Percentiles rank a stretch among this genome's conserved stretches.
Evolutionary conservation across 2,888 invertebrate genomes (phyloP).

Genomic region (Leptinotarsa tumamoca): DNA sequence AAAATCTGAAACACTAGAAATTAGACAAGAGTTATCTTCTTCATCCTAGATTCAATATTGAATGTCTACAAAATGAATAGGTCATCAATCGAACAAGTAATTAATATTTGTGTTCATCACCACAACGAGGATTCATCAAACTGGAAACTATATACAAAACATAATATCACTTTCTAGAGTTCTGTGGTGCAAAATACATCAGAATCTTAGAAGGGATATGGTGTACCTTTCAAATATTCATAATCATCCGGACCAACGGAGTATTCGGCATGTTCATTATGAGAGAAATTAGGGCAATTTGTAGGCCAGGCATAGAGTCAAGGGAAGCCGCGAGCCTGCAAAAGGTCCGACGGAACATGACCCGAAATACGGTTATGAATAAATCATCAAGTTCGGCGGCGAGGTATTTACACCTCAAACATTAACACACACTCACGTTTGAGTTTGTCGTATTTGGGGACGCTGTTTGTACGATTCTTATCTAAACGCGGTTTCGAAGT

Average conservation of each 20-base stretch:
- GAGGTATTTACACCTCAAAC: constrained; percentile 18
- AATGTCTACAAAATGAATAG: too few relatives aligned
- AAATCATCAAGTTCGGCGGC: constrained; percentile 14
- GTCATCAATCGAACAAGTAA: too few relatives aligned
- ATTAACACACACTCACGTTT: constrained; percentile 10
- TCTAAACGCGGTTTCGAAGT: too few relatives aligned
- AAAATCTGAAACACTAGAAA: too few relatives aligned
- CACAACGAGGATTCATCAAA: not conserved
- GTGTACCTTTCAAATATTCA: constrained; percentile 25
- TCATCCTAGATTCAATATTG: too few relatives aligned
- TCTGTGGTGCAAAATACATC: not conserved
- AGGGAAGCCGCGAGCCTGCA: not conserved
- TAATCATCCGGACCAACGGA: constrained; percentile 25
- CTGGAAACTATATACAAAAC: constrained; percentile 11
- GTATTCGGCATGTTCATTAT: constrained; percentile 25
- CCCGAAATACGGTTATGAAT: constrained; percentile 22
- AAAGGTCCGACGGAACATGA: constrained; percentile 14
- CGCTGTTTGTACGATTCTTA: too few relatives aligned
- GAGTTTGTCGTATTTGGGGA: not conserved
- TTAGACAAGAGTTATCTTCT: too few relatives aligned
- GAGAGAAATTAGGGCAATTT: constrained; percentile 30
- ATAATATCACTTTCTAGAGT: not conserved
- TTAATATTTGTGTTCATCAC: not conserved
- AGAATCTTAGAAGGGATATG: constrained; percentile 4
- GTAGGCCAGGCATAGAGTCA: constrained; percentile 25